Evolutionary conservation across 2,888 invertebrate species (phyloP).

Genomic region (Eulithis testata): DNA sequence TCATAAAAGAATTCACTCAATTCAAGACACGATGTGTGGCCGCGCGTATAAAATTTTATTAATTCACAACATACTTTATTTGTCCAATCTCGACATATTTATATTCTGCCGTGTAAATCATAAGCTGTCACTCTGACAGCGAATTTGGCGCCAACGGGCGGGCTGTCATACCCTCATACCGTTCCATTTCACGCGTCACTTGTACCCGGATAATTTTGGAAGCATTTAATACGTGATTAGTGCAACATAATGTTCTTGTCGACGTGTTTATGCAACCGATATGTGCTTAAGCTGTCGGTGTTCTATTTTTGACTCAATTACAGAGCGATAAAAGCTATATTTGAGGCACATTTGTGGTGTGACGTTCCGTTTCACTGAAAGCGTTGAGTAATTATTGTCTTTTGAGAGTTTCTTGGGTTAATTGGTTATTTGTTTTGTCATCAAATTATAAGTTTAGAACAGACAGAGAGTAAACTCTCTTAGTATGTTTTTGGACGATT

Average conservation of each 20-base stretch:
- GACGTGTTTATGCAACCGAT: conserved; percentile 62
- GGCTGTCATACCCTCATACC: conserved; percentile 52
- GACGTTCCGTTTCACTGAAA: conserved; percentile 42
- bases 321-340: conserved; percentile 43
- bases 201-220: conserved; percentile 50
- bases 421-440: conserved; percentile 42
- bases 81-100: conserved; percentile 59
- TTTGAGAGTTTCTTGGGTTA: conserved; percentile 37
- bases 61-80: conserved; percentile 64
- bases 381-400: conserved; percentile 53
- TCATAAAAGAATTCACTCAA: conserved; percentile 41
- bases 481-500: background rate
- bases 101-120: conserved; percentile 70
- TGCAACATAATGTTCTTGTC: conserved; percentile 55
- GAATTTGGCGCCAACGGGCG: conserved; percentile 69
- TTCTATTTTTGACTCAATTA: conserved; percentile 49
- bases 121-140: conserved; percentile 66
- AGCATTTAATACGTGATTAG: conserved; percentile 62
- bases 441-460: conserved; percentile 35
- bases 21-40: conserved; percentile 63
- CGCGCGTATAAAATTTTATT: conserved; percentile 66
- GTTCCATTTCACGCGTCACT: conserved; percentile 52
- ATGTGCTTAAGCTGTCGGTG: conserved; percentile 46
- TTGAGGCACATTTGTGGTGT: conserved; percentile 28
- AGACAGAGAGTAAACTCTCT: too few species aligned